Base-by-base conservation (phyloP, 2,113 vertebrate genomes). In the Antechinus flavipes region DNA sequence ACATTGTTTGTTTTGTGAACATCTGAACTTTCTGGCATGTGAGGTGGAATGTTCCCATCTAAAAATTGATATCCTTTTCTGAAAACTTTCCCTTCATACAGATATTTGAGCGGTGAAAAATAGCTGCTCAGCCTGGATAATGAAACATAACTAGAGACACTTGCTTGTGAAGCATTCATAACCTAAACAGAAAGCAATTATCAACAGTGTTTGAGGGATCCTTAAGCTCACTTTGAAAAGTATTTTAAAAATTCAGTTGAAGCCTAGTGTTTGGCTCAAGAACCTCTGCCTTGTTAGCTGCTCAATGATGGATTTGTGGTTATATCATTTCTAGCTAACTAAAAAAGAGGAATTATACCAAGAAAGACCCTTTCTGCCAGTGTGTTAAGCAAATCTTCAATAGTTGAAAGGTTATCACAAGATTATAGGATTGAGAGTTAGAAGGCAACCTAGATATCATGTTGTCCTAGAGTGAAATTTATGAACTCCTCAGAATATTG, bases 31-130 rank as follows among this genome's bases (percentile, higher is more conserved):
- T 54, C 16, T 95, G 92, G 54, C 92, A 49, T 25, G 61, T 84
- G 19, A 58, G 76, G 19, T 54, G 94, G 97, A 95, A 91, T 93
- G 27, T n/a, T 96, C 97, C 93, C 58, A 4, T 94, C 55, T 89
- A 54, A 94, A 91, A 25, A 96, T 93, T 95, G 93, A 89, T 93
- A 53, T n/a, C 90, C 26, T 2, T 55, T 92, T 42, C 35, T 95
- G 16, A 24, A 91, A 61, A 97, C 55, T 55, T 11, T 93, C 96
- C 97, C 26, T 68, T 11, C 55, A 76, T 52, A 24, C 90, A 42
- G 93, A 94, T 95, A 52, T 91, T 76, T 94, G 91, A 4, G 42
- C 42, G 68, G n/a, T 42, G 19, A 42, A 84, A 84, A 84, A 84
- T 35, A 84, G 68, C 35, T 84, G 19, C n/a, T 84, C n/a, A 42